Conservation (phyloP, 2,888 invertebrate genomes). For the Merodon equestris region DNA sequence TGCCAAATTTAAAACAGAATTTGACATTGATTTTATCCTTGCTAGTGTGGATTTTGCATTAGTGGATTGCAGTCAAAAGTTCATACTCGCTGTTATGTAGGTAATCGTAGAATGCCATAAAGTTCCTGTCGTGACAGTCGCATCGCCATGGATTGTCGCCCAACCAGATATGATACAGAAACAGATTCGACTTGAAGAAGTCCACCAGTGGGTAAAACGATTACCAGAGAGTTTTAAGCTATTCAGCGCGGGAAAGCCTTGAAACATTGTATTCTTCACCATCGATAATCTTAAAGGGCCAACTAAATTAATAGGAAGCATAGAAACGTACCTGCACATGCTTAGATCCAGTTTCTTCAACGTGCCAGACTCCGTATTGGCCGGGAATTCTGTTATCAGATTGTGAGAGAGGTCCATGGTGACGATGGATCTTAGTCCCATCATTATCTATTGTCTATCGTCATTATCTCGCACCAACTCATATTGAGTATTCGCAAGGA, state of each 20-base stretch:
- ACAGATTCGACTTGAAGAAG: constrained; percentile 82
- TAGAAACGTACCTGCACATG: constrained; percentile 76
- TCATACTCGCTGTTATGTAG: too few species aligned
- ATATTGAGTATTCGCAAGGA: constrained; percentile 82
- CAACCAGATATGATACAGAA: constrained; percentile 82
- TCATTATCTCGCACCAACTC: constrained; percentile 84
- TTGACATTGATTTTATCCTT: too few species aligned
- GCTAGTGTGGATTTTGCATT: too few species aligned
- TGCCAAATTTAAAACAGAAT: too few species aligned
- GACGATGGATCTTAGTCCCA: constrained; percentile 81
- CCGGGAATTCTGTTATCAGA: constrained; percentile 82
- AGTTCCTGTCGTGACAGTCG: constrained; percentile 82
- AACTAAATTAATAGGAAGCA: too few species aligned
- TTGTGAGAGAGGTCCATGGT: constrained; percentile 85
- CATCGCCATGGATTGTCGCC: constrained; percentile 89
- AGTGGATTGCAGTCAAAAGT: too few species aligned
- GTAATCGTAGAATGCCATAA: constrained; percentile 83
- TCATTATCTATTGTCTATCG: constrained; percentile 80
- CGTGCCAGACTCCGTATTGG: constrained; percentile 82
- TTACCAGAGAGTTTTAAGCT: constrained; percentile 85
- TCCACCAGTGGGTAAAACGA: constrained; percentile 82
- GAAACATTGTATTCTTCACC: constrained; percentile 83
- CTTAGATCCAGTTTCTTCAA: constrained; percentile 81
- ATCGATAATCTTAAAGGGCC: constrained; percentile 82
- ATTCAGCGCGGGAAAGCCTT: constrained; percentile 82